Evolutionary conservation across 2,797 vertebrate species (phyloP), one percentile per base, ranked within the genome.

Genomic region (Sorex maritimensis): DNA sequence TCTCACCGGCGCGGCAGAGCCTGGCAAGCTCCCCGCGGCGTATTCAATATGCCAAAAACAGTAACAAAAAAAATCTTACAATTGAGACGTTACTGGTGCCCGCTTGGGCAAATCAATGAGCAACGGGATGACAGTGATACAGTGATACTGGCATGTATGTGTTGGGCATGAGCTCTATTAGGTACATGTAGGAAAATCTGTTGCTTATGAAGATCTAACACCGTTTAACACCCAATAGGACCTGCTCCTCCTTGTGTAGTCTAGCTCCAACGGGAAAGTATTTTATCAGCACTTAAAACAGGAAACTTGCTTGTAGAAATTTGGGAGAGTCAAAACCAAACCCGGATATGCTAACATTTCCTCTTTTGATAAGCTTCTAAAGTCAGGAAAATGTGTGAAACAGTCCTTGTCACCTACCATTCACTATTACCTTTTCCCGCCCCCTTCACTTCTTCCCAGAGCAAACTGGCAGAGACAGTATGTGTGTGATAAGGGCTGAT

Each of bases 361-460:
- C 28, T 94, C 26, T 83, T 52, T 71, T 73, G 79, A 65, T 69
- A 71, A 86, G 24, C 46, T 82, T 30, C 24, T 75, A 34, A 88
- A 85, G 71, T 58, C 67, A 38, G 46, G 28, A 55, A 86, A 73
- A 91, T 81, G 28, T 68, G 38, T 44, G 13, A 46, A 67, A 61
- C 6, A 7, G 44, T 81, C 28, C 30, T 88, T 67, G 63, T 67
- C 71, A 63, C 26, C 28, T 49, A 28, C 7, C 58, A 52, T 2
- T 68, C 38, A 30, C 26, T n/a, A 4, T 19, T 77, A 38, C 30
- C 71, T 72, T 73, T 26, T 55, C 13, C 28, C 24, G 71, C 30
- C 2, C 4, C 5, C 49, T 49, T 61, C 24, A n/a, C 14, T 14
- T 9, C 14, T 92, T 77, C 78, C n/a, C 21, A n/a, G 14, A 41